Evolutionary conservation across 1,140 invertebrate species (phyloP).

Genomic region (Diachasmimorpha longicaudata): DNA sequence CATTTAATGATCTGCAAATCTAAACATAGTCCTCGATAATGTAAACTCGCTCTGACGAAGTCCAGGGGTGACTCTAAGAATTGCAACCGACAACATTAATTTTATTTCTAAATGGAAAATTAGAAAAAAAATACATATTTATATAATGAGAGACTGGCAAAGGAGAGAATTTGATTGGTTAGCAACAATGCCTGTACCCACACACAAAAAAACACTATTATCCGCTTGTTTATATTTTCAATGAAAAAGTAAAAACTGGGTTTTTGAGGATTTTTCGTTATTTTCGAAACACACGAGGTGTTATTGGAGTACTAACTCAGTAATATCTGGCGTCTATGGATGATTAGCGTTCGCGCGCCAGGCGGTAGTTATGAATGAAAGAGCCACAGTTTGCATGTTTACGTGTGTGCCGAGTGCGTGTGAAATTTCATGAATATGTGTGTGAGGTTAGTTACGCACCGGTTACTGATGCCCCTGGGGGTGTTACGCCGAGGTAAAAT

Average conservation of each 20-base stretch:
- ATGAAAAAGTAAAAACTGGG: too few species aligned
- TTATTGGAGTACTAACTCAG: neutral
- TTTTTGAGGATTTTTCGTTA: too few species aligned
- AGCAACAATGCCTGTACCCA: too few species aligned
- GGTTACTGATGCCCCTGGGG: slow-evolving; percentile 49
- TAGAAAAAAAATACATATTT: neutral
- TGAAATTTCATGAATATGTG: slow-evolving; percentile 32
- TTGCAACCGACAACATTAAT: too few species aligned
- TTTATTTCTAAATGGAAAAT: too few species aligned
- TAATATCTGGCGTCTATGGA: slow-evolving; percentile 1
- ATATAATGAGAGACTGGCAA: neutral
- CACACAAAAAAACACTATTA: too few species aligned
- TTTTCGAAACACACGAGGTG: neutral
- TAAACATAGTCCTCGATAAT: slow-evolving; percentile 11
- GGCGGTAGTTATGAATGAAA: slow-evolving; percentile 52
- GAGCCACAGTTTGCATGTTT: neutral
- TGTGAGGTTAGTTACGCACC: slow-evolving; percentile 60
- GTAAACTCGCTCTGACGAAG: slow-evolving; percentile 20
- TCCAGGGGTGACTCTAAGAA: too few species aligned
- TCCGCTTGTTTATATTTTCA: too few species aligned
- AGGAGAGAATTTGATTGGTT: too few species aligned
- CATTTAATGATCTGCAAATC: slow-evolving; percentile 18
- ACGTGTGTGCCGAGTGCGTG: neutral
- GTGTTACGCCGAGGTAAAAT: slow-evolving; percentile 46
- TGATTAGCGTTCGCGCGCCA: slow-evolving; percentile 22